phyloP scores from a whole-genome alignment of 2,113 vertebrate genomes.

The Serinus canaria region DNA sequence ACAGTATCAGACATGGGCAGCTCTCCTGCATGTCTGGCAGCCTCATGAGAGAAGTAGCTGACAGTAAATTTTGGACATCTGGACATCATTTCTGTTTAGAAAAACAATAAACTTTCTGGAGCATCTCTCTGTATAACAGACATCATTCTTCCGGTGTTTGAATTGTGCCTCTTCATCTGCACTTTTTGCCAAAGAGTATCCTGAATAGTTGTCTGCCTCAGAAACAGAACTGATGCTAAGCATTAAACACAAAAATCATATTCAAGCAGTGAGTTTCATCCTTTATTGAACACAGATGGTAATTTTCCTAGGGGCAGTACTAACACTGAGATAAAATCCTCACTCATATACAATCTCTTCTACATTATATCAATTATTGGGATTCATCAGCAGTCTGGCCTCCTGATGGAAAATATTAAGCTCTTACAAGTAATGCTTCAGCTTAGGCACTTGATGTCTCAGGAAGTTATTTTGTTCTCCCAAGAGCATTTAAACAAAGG shows the following conservation, averaged over 20 bases:
- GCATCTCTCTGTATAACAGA: background rate
- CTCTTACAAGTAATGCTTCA: background rate
- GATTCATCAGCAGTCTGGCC: background rate
- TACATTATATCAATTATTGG: background rate
- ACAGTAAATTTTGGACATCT: background rate
- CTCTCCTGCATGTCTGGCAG: background rate
- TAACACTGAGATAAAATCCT: background rate
- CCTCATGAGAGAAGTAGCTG: background rate
- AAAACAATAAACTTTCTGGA: background rate
- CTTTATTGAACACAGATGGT: background rate
- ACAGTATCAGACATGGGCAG: background rate
- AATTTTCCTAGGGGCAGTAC: background rate
- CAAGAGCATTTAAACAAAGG: constrained; percentile 21
- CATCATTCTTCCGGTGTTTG: background rate
- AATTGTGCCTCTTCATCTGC: background rate
- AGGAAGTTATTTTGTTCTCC: background rate
- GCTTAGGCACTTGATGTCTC: background rate
- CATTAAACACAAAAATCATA: background rate
- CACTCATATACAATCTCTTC: background rate
- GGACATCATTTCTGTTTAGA: background rate
- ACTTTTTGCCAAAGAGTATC: background rate
- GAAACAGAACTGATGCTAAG: background rate
- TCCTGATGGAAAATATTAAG: background rate
- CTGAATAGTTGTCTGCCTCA: background rate
- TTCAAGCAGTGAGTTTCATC: background rate